phyloP scores from a whole-genome alignment of 2,797 vertebrate species.

The Molossus alvarezi region DNA sequence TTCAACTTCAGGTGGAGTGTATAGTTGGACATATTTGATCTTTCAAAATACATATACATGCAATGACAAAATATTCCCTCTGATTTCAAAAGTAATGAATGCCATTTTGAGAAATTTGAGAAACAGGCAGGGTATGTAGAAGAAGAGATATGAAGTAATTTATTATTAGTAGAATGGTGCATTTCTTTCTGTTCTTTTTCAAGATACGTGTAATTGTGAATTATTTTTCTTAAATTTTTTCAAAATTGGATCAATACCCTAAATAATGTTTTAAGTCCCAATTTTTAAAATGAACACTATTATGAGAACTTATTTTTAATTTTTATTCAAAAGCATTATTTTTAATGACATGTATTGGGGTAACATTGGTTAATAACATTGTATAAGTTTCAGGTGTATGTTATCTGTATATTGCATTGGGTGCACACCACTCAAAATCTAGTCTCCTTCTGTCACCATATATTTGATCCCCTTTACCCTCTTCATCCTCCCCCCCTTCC shows the following conservation, averaged over 20 bases:
- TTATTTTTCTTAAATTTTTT: neutral
- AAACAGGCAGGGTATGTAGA: neutral
- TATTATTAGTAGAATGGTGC: neutral
- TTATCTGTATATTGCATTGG: neutral
- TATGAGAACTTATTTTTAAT: neutral
- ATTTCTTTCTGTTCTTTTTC: neutral
- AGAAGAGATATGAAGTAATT: neutral
- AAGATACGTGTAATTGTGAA: neutral
- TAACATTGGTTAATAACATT: neutral
- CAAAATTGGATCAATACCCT: neutral
- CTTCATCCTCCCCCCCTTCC: no score
- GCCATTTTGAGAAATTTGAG: slow-evolving; percentile 5
- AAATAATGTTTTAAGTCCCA: slow-evolving; percentile 2
- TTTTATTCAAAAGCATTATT: slow-evolving; percentile 44
- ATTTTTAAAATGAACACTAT: slow-evolving; percentile 1
- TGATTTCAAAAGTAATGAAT: slow-evolving; percentile 36
- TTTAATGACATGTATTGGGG: neutral
- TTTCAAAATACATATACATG: neutral
- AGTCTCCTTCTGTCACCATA: neutral
- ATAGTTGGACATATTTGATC: neutral
- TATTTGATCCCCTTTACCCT: neutral
- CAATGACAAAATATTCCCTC: neutral
- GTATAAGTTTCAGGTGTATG: neutral
- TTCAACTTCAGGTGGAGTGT: neutral
- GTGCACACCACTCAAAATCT: neutral